phyloP scores from a whole-genome alignment of 2,113 vertebrate species.

The Rostratula benghalensis region DNA sequence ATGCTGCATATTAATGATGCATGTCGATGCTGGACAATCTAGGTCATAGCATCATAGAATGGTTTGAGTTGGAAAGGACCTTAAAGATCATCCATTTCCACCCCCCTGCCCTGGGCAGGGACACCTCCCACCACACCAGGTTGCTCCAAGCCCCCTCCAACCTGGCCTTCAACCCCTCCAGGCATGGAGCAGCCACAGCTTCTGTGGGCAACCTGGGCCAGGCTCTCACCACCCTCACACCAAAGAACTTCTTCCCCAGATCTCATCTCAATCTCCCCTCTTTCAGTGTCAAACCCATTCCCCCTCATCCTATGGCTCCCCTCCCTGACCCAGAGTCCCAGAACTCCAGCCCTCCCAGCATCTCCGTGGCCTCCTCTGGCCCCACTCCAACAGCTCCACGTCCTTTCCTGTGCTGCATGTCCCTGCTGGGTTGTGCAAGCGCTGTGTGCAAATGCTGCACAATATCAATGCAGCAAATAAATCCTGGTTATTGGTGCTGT shows the following conservation, averaged over 20 bases:
- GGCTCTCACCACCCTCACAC: not conserved
- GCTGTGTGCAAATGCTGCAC: not conserved
- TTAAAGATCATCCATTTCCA: not conserved
- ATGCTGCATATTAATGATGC: not conserved
- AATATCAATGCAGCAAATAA: not conserved
- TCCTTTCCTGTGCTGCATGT: not conserved
- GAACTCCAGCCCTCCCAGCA: not conserved
- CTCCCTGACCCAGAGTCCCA: not conserved
- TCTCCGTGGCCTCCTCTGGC: not conserved
- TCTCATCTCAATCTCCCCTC: not conserved
- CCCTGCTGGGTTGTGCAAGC: not conserved
- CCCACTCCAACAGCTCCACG: not conserved
- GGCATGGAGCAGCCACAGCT: not conserved
- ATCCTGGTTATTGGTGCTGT: not conserved
- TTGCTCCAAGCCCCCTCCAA: not conserved
- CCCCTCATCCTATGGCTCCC: not conserved
- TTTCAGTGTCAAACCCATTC: not conserved
- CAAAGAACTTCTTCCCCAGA: not conserved
- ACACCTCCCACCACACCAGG: not conserved
- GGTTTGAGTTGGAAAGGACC: not conserved
- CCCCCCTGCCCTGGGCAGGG: not conserved
- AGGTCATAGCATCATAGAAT: not conserved
- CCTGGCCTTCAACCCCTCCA: not conserved
- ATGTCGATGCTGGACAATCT: rapidly evolving
- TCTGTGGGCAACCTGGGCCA: not conserved